Base-by-base conservation (phyloP, 2,113 vertebrate species). In the Stigmatopora argus region DNA sequence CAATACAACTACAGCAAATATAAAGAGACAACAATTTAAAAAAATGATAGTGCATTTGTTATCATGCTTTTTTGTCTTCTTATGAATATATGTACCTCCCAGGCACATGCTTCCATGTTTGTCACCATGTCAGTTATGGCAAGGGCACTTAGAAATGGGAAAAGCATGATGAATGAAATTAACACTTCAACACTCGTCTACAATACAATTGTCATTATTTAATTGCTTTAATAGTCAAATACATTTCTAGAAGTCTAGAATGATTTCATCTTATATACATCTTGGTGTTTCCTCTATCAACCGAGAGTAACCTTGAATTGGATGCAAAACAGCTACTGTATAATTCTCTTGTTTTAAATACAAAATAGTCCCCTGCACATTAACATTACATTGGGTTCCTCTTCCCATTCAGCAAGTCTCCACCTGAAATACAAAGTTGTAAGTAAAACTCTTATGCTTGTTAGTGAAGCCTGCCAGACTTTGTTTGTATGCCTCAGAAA, bases 401-500 rank as follows among this genome's bases (percentile, higher is more conserved):
- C 35, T 60, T 60, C 35, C 19, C 35, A 64, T 48, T 26, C 45
- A 44, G n/a, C n/a, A 15, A 31, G 19, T 34, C 17, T 18, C 19
- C n/a, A 23, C 19, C 59, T 5, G 12, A 61, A 45, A 35, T 10
- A 64, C 46, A 47, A 64, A 51, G 34, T 21, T n/a, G 9, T 9
- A 70, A 81, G 77, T 80, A 83, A 85, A 86, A 85, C 75, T 83
- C 72, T 75, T 70, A 71, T 73, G 78, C 82, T 85, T 82, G 84
- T 89, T 84, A 85, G 72, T 0, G 63, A 75, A 84, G 75, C 83
- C 83, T 82, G 79, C 72, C 56, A 56, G 70, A 81, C 85, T 77
- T 83, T 88, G 85, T 88, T 89, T 89, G 82, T 81, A 70, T 47
- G 75, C 72, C 59, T 64, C 78, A 66, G 62, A 86, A 83, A 89